These are phyloP conservation scores for Mimachlamys varia DNA, from an alignment of 2,888 invertebrate species.

Conservation along the genomic window DNA sequence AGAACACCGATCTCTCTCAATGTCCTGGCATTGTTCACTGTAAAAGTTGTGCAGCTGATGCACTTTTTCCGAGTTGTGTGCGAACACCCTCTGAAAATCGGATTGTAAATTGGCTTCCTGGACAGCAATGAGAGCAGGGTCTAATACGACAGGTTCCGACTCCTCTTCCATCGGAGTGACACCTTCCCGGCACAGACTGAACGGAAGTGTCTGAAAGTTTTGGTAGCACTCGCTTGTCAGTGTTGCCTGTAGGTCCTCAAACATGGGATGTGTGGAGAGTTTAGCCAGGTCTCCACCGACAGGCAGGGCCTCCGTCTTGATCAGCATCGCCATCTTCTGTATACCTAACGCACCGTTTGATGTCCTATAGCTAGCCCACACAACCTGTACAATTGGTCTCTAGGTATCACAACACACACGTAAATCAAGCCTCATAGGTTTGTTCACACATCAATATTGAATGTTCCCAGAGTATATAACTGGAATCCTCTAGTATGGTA, in stretches of 20 bases:
- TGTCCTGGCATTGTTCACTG: conserved; percentile 66
- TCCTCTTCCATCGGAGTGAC: conserved; percentile 41
- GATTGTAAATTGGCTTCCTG: conserved; percentile 75
- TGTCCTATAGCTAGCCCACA: not conserved
- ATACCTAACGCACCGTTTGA: not conserved
- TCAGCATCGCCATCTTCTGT: not conserved
- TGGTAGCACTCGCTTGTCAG: conserved; percentile 62
- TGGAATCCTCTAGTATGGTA: no score
- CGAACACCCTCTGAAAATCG: conserved; percentile 71
- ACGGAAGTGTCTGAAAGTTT: conserved; percentile 44
- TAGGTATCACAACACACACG: no score
- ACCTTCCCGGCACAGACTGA: conserved; percentile 49
- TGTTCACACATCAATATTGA: no score
- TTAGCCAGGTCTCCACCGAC: conserved; percentile 55
- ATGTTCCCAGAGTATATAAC: no score
- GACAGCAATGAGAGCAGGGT: conserved; percentile 67
- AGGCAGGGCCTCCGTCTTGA: not conserved
- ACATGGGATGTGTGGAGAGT: conserved; percentile 73
- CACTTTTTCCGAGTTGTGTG: conserved; percentile 65
- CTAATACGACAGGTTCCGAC: conserved; percentile 44
- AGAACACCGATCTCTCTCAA: conserved; percentile 70
- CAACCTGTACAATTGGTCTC: not conserved
- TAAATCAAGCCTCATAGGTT: no score
- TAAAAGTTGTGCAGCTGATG: conserved; percentile 73
- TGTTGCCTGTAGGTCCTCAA: conserved; percentile 70